phyloP scores from a whole-genome alignment of 2,113 vertebrate species.

The Mixornis gularis region DNA sequence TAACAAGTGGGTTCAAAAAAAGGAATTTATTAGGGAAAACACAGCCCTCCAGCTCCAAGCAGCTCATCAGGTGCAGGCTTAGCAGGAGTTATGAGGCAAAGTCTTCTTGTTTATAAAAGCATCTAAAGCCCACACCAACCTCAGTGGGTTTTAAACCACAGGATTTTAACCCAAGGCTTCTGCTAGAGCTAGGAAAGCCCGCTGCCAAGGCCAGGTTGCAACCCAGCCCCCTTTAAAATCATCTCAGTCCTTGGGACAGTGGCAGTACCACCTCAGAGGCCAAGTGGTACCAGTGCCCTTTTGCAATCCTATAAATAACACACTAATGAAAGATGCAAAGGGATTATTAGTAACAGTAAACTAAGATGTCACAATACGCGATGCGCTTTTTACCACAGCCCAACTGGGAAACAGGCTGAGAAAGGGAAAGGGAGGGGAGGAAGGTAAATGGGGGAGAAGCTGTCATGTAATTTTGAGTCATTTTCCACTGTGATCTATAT shows the following conservation, averaged over 20 bases:
- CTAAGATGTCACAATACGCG: slow-evolving; percentile 2
- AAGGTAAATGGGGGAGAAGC: background rate
- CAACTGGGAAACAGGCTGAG: background rate
- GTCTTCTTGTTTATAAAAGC: background rate
- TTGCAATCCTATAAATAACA: slow-evolving; percentile 56
- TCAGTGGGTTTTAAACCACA: fast-evolving
- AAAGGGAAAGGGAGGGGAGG: background rate
- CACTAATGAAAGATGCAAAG: slow-evolving; percentile 49
- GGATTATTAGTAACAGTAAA: slow-evolving; percentile 42
- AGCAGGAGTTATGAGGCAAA: slow-evolving; percentile 25
- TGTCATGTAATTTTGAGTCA: slow-evolving; percentile 54
- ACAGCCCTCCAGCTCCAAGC: background rate
- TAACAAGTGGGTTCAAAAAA: slow-evolving; percentile 77
- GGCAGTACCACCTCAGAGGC: background rate
- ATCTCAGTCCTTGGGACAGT: background rate
- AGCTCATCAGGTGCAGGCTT: slow-evolving; percentile 34
- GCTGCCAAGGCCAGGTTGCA: background rate
- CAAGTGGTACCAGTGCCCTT: background rate
- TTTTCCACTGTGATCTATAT: slow-evolving; percentile 62
- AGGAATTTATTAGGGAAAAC: slow-evolving; percentile 70
- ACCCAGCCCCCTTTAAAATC: background rate
- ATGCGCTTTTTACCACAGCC: background rate
- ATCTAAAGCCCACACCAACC: background rate
- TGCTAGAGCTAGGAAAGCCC: background rate
- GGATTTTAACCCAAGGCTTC: background rate